Conservation (phyloP, 1,140 invertebrate genomes). For the Eupristina koningsbergeri region DNA sequence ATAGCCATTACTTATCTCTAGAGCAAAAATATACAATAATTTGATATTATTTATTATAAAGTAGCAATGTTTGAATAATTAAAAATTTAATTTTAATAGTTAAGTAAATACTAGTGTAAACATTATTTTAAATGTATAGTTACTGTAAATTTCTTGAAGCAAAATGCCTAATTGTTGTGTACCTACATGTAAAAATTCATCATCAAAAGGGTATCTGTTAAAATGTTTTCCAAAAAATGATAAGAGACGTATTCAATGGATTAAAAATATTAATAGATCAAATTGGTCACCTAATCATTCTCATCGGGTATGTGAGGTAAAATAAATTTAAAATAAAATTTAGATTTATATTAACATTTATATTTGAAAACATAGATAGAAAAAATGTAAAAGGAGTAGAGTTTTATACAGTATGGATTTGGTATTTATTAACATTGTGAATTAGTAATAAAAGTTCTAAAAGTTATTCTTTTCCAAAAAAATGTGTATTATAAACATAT, state of each 20-base stretch:
- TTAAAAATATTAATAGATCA: conserved; percentile 19
- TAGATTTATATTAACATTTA: not conserved
- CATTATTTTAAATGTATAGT: not conserved
- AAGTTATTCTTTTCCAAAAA: too few species aligned
- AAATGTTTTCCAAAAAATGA: conserved; percentile 30
- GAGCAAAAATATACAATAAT: too few species aligned
- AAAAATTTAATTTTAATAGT: not conserved
- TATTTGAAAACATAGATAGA: not conserved
- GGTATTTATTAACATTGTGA: too few species aligned
- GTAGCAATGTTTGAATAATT: too few species aligned
- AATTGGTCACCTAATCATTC: conserved; percentile 24
- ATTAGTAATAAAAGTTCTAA: too few species aligned
- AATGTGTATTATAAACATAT: too few species aligned
- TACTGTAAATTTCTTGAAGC: not conserved
- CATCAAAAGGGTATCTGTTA: conserved; percentile 21
- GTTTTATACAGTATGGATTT: too few species aligned
- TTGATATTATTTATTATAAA: too few species aligned
- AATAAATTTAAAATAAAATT: not conserved
- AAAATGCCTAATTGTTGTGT: conserved; percentile 26
- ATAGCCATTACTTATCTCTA: too few species aligned
- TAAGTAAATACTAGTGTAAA: not conserved
- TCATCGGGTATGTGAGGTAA: conserved; percentile 8
- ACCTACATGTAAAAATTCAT: conserved; percentile 18
- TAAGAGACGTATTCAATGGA: conserved; percentile 1
- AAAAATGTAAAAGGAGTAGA: too few species aligned